Evolutionary conservation across 2,113 vertebrate genomes (phyloP), one percentile per base, ranked within the genome.

Genomic region (Psilopsiagon aurifrons): DNA sequence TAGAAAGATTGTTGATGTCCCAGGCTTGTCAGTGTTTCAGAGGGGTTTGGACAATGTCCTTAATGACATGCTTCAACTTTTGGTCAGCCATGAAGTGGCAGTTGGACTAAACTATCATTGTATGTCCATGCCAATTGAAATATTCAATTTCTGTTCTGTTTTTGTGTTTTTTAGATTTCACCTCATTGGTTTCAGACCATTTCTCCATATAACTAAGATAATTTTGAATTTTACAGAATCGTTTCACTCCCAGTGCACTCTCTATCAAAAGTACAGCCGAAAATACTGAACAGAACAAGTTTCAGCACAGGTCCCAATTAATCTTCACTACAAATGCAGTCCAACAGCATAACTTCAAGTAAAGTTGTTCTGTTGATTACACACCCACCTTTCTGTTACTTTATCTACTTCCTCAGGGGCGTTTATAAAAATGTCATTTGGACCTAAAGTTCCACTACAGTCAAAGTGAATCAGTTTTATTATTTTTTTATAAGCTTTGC

Each of bases 1-100:
- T 76, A n/a, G 31, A 49, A 35, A 49, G 5, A 3, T 35, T 13
- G 3, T 29, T 0, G 0, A 54, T 71, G 17, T 5, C 13, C 6
- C 19, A 73, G 9, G 24, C 5, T 41, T 44, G 5, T 41, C 14
- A 44, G 31, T 27, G 12, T 55, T 76, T 44, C 37, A 88, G 6
- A 66, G 15, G 1, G 15, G 14, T 67, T 82, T 63, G 22, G 25
- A 51, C 6, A 68, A 68, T 23, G 25, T 0, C 15, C 7, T 47
- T 35, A 78, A 11, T 16, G 70, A 35, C 5, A 23, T 23, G 25
- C 8, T 46, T 63, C 52, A 52, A 12, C 6, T 41, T 66, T 60
- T 82, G 44, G 9, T 55, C 16, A 60, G 18, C 8, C 24, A 23
- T 17, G 10, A 66, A 43, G 0, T 12, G 5, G 8, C 39, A 35